Base-by-base conservation (phyloP, 2,888 invertebrate genomes). In the Patella caerulea region DNA sequence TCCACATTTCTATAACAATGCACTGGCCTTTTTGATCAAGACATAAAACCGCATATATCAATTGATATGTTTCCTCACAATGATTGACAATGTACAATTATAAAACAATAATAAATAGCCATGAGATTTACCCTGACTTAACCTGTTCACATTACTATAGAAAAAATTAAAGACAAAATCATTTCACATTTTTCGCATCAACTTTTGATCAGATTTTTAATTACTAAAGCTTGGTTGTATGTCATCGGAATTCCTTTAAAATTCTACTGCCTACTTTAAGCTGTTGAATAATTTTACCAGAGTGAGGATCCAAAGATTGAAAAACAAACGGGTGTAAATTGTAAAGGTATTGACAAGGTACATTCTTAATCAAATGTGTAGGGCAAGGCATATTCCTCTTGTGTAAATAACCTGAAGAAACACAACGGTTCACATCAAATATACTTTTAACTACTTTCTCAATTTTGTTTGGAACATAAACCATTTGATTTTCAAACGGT, bases 251-350 rank as follows among this genome's bases (percentile, higher is more conserved):
- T 15, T 65, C 65, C 12, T 11, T 65, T 11, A 65, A 24, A 19
- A 65, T 65, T 19, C 24, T n/a, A 2, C 19, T 2, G 65, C 24
- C 65, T 65, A 65, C 12, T 65, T 65, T 65, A 0, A 65, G 24
- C 14, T 65, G 12, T 19, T 19, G 24, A 65, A 65, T 24, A 65
- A 24, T 65, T 65, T n/a, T 14, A 12, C 65, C 65, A 65, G 11
- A 24, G 11, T 24, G 3, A 11, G 19, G 19, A 14, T 65, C 65
- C 19, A 65, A 11, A 4, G 65, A 65, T 3, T 9, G 65, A 24
- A 65, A 65, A 19, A 65, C 65, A 65, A 65, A 65, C 11, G 65
- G 65, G 24, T 65, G 24, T 65, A 65, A 65, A 19, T 65, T 65
- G 12, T 65, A 65, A 12, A 65, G 24, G 24, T 24, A 65, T 65